Evolutionary conservation across 1,140 invertebrate species (phyloP).

Genomic region (Cecropterus lyciades): DNA sequence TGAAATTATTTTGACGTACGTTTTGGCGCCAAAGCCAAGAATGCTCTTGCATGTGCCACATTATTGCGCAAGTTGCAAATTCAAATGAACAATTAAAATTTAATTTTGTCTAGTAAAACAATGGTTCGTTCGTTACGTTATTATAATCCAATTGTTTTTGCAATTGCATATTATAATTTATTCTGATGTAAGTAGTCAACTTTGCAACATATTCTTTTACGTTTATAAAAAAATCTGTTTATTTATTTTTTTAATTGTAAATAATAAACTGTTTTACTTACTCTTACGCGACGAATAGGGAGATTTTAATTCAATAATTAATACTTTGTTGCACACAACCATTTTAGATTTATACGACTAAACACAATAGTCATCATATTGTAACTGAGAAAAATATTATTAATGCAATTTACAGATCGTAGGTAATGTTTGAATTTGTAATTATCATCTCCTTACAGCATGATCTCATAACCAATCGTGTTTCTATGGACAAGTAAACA

Average conservation of each 20-base stretch:
- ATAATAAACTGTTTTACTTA: constrained; percentile 39
- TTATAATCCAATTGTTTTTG: too few species aligned
- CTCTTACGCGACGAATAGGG: constrained; percentile 35
- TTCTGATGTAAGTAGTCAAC: too few species aligned
- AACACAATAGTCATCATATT: constrained; percentile 37
- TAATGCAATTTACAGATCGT: constrained; percentile 40
- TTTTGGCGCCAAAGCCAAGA: constrained; percentile 21
- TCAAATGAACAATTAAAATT: not conserved
- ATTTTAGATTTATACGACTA: constrained; percentile 42
- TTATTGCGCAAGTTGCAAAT: constrained; percentile 12
- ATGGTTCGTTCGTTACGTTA: too few species aligned
- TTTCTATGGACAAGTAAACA: not conserved
- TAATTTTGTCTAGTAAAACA: too few species aligned
- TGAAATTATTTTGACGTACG: constrained; percentile 13
- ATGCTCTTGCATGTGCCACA: not conserved
- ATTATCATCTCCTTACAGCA: constrained; percentile 34
- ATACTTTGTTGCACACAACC: constrained; percentile 46
- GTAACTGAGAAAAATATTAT: constrained; percentile 49
- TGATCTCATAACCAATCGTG: constrained; percentile 11
- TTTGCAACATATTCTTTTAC: too few species aligned
- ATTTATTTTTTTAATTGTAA: too few species aligned
- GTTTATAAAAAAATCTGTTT: too few species aligned
- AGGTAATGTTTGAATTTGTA: constrained; percentile 38
- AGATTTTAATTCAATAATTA: constrained; percentile 45
- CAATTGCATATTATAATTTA: too few species aligned